Base-by-base conservation (phyloP, 2,888 invertebrate species). In the Acanthacorydalis orientalis region DNA sequence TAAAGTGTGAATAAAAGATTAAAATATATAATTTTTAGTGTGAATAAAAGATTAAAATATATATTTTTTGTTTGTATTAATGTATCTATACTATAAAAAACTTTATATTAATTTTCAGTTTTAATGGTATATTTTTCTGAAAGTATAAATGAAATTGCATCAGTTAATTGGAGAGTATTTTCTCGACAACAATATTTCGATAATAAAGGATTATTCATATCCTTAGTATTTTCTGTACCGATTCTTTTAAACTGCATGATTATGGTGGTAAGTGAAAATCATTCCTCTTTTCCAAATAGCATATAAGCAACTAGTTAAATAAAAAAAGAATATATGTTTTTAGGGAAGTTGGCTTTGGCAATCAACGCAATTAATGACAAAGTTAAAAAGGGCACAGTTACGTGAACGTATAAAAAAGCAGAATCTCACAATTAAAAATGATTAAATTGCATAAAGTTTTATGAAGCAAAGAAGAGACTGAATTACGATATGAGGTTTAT, bases 171-270 rank as follows among this genome's bases (percentile, higher is more conserved):
- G 89, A 78, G 81, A 57, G 69, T 80, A 49, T 91, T 93, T 65
- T 86, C 92, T 0, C 77, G 80, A 56, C 90, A 93, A 57, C 92
- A 92, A 61, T 93, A 92, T 65, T 93, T 93, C 64, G 93, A 93
- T 64, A 86, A 86, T 58, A 86, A 86, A 68, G 93, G 93, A 15
- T 71, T 92, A 46, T 93, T 93, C 63, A 91, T 93, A 73, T 92
- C 92, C 1, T 77, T 90, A 10, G 87, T 92, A 16, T 91, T 91
- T 67, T 92, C 90, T n/a, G 81, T 88, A 61, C 93, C 93, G 16
- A 83, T 92, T 59, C 70, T 93, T 49, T 73, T 92, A 46, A 92
- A 91, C 67, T 92, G 91, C 62, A 85, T 92, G 80, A 75, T 92
- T 53, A 82, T 92, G 77, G 86, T 93, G 76, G 91, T 92, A 74